Conservation (phyloP, 2,797 vertebrate species). For the Gymnoscopelus microlampas region DNA sequence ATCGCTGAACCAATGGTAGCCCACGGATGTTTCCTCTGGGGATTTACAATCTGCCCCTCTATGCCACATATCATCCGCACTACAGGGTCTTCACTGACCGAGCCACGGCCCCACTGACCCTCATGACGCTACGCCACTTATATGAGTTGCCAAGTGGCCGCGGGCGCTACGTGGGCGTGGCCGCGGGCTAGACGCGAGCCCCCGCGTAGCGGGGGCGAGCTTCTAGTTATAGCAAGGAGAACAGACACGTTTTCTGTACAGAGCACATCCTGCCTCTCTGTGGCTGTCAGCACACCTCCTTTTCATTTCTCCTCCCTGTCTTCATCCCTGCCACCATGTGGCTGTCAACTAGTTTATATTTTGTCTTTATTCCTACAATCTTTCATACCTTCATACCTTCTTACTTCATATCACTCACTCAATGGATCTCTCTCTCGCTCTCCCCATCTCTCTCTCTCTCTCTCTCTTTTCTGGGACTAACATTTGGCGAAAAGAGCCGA, state of each 20-base stretch:
- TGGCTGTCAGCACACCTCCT: conserved; percentile 20
- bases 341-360: conserved; percentile 11
- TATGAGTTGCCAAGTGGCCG: no score
- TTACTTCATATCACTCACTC: background rate
- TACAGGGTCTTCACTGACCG: no score
- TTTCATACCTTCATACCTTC: background rate
- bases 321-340: conserved; percentile 12
- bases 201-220: no score
- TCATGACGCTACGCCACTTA: no score
- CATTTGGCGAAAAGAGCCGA: no score
- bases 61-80: no score
- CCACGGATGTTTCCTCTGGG: no score
- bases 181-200: no score
- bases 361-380: background rate
- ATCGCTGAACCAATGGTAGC: no score
- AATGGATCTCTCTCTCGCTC: background rate
- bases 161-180: no score
- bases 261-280: conserved; percentile 18
- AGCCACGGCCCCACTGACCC: no score
- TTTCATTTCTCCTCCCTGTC: conserved; percentile 11
- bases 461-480: background rate
- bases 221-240: conserved; percentile 28
- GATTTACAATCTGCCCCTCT: no score
- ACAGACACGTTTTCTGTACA: conserved; percentile 23
- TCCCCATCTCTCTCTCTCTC: background rate